Percentiles rank a stretch among this genome's conserved stretches.
phyloP scores from a whole-genome alignment of 2,797 vertebrate genomes.

The Perodicticus potto region DNA sequence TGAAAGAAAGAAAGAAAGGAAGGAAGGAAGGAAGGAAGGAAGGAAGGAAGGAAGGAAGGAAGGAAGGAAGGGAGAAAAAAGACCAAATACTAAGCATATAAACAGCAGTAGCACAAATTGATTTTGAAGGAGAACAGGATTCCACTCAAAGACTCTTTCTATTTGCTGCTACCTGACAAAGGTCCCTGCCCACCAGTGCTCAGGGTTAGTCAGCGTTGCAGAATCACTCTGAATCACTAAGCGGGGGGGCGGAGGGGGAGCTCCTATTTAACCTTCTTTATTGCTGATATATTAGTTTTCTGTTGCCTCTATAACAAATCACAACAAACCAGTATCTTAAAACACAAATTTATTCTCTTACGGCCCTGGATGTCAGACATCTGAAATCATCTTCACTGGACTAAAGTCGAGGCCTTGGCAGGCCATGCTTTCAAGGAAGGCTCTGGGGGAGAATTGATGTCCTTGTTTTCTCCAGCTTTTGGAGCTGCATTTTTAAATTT shows the following conservation, averaged over 20 bases:
- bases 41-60: background rate
- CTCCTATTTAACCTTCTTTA: background rate
- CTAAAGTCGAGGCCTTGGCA: background rate
- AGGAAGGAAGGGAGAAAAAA: background rate
- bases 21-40: background rate
- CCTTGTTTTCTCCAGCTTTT: background rate
- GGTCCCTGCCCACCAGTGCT: background rate
- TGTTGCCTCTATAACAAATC: background rate
- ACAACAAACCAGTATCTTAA: background rate
- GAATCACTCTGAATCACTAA: background rate
- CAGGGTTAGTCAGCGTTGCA: background rate
- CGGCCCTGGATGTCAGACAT: background rate
- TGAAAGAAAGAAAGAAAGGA: too few species aligned
- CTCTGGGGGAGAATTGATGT: background rate
- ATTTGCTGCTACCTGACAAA: background rate
- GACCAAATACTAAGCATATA: background rate
- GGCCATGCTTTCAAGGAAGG: background rate
- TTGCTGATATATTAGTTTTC: background rate
- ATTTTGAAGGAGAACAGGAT: background rate
- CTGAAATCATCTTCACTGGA: background rate
- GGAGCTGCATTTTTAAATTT: background rate
- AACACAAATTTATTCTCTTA: background rate
- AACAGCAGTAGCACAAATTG: background rate
- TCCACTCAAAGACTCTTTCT: background rate
- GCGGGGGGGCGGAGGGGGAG: rapidly evolving